Percentiles rank a stretch among this genome's conserved stretches.
Evolutionary conservation across 2,113 vertebrate genomes (phyloP).

Genomic region (Melanostigma gelatinosum): DNA sequence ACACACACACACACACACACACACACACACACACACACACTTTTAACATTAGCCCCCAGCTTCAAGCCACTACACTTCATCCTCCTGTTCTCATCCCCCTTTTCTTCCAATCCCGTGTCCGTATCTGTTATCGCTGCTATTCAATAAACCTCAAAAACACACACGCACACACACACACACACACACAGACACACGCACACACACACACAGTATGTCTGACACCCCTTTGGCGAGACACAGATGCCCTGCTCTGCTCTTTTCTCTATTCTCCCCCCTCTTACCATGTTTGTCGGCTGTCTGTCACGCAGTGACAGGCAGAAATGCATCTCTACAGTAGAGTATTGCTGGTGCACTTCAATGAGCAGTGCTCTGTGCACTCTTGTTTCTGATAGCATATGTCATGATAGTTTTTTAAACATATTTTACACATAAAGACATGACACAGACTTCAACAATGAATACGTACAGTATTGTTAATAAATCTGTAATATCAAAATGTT

Average conservation of each 20-base stretch:
- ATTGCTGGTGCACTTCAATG: constrained; percentile 15
- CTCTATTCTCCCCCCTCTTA: constrained; percentile 39
- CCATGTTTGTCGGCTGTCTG: constrained; percentile 50
- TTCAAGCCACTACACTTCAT: constrained; percentile 2
- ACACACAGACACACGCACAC: constrained; percentile 12
- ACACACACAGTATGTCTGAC: constrained; percentile 33
- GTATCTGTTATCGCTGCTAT: constrained; percentile 29
- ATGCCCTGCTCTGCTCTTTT: constrained; percentile 60
- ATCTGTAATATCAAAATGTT: background rate
- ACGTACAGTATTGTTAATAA: background rate
- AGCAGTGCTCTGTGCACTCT: constrained; percentile 7
- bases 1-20: constrained; percentile 10
- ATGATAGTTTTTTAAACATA: background rate
- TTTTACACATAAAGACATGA: background rate
- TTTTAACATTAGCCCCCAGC: constrained; percentile 7
- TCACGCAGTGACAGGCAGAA: constrained; percentile 54
- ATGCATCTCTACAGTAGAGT: constrained; percentile 30
- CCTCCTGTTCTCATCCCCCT: constrained; percentile 2
- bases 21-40: constrained; percentile 9
- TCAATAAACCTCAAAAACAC: constrained; percentile 30
- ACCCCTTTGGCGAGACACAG: constrained; percentile 48
- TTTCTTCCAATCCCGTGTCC: constrained; percentile 19
- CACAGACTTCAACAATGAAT: background rate
- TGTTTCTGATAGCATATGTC: constrained; percentile 9
- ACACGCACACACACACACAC: constrained; percentile 6